A percentile compares a stretch with the other conserved stretches of the same genome.
Conservation (phyloP, 2,797 vertebrate genomes). For the Darevskia nairensis region DNA sequence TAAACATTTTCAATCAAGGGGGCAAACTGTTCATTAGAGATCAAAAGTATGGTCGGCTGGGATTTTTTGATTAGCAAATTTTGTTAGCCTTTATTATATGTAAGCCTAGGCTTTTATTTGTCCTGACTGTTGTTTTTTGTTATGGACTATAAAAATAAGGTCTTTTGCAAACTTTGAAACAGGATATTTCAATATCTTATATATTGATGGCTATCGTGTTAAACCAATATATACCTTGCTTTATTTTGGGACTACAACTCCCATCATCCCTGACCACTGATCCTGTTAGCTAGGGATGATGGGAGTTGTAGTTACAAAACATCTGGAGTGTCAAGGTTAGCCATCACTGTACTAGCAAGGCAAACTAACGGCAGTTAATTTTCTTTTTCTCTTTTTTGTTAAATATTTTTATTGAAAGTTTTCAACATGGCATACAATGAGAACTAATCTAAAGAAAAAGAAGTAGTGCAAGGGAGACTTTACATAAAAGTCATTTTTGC, state of each 20-base stretch:
- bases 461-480: background rate
- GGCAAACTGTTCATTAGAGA: slow-evolving; percentile 21
- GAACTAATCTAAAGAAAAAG: too few relatives aligned
- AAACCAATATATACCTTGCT: background rate
- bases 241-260: too few relatives aligned
- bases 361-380: background rate
- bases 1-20: slow-evolving; percentile 13
- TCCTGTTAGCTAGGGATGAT: too few relatives aligned
- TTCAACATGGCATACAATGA: too few relatives aligned
- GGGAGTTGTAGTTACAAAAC: too few relatives aligned
- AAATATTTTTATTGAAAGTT: too few relatives aligned
- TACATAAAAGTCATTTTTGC: slow-evolving; percentile 4
- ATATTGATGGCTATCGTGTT: background rate
- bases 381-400: too few relatives aligned
- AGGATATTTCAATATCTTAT: background rate
- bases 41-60: slow-evolving; percentile 17
- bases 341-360: background rate
- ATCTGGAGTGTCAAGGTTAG: too few relatives aligned
- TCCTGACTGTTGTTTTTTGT: background rate
- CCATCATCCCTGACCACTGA: too few relatives aligned
- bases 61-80: slow-evolving; percentile 12
- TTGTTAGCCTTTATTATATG: background rate
- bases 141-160: background rate
- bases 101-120: slow-evolving; percentile 32
- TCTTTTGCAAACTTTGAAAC: background rate